A percentile compares a stretch with the other conserved stretches of the same genome.
Evolutionary conservation across 30 jellyfish, hydroid and myxozoan genomes (phyloP).

Genomic region (Aurelia sp.): DNA sequence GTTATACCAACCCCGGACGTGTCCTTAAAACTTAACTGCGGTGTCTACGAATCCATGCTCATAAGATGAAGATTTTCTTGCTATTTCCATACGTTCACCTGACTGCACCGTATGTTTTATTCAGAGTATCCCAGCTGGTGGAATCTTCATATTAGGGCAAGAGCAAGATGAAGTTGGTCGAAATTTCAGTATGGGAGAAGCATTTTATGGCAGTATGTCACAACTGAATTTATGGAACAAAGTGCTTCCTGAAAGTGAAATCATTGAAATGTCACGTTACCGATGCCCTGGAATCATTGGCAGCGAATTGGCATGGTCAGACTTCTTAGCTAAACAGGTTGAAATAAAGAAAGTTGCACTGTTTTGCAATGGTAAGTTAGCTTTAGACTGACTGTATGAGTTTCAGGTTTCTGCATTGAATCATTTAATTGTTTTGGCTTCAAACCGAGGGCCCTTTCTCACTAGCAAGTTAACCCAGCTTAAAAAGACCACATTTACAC

Average conservation of each 20-base stretch:
- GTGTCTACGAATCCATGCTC: too few relatives aligned
- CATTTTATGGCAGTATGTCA: constrained; percentile 88
- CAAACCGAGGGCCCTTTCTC: too few relatives aligned
- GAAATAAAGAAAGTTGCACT: constrained; percentile 68
- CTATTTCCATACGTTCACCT: too few relatives aligned
- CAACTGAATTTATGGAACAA: constrained; percentile 89
- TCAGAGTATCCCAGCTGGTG: constrained; percentile 70
- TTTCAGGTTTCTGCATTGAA: too few relatives aligned
- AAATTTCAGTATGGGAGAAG: constrained; percentile 95
- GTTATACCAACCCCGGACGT: too few relatives aligned
- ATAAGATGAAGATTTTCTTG: too few relatives aligned
- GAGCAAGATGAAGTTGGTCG: constrained; percentile 99
- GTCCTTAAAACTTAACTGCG: too few relatives aligned
- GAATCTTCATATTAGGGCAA: constrained; percentile 92
- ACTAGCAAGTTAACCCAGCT: too few relatives aligned
- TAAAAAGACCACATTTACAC: too few relatives aligned
- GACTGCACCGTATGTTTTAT: not conserved
- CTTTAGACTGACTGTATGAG: too few relatives aligned
- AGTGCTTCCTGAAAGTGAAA: constrained; percentile 70
- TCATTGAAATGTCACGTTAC: constrained; percentile 80
- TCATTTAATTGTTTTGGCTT: too few relatives aligned
- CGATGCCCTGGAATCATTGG: constrained; percentile 85
- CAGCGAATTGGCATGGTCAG: constrained; percentile 96
- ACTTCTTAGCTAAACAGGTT: constrained; percentile 54
- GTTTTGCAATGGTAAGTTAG: constrained; percentile 82